Evolutionary conservation across 2,888 invertebrate genomes (phyloP), one percentile per base, ranked within the genome.

Genomic region (Oxyscelio sp.): DNA sequence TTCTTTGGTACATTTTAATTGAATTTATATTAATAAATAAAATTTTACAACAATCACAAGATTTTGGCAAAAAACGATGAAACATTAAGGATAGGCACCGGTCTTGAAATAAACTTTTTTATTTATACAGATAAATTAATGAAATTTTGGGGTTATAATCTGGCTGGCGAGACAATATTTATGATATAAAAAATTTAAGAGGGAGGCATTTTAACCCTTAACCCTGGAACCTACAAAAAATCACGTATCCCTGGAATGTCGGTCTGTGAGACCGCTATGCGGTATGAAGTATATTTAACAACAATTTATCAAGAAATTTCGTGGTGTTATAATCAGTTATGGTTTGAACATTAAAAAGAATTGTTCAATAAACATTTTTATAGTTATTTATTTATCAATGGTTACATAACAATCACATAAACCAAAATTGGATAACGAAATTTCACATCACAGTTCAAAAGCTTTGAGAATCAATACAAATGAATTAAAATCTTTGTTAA

Each of bases 401-500:
- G 15, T 31, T 56, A 31, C 24, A 24, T 52, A 52, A 27, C 27
- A 27, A 27, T 27, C 27, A 27, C 27, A 27, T 27, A 27, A 27
- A 27, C 27, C 27, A 27, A 27, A 27, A 27, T 27, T 52, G 11
- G 50, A 11, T 21, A 50, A 8, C 50, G 21, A 27, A 27, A 27
- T 27, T 27, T 27, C 27, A 27, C 27, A 27, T 27, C 27, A 27
- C 27, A 27, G 27, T 27, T 27, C 27, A 27, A 27, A 27, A 27
- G 27, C 27, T 27, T 27, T 27, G 27, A 27, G 27, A 63, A 45
- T 27, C 45, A 48, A 27, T 27, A 27, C 27, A 61, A 61, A 43
- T 24, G 4, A 61, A 61, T n/a, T 15, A 61, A 61, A 61, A 43
- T 24, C 43, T 61, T 43, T 61, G 22, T 61, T 61, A 45, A 61